Conservation (phyloP, 2,888 invertebrate species). For the Diabrotica balteata region DNA sequence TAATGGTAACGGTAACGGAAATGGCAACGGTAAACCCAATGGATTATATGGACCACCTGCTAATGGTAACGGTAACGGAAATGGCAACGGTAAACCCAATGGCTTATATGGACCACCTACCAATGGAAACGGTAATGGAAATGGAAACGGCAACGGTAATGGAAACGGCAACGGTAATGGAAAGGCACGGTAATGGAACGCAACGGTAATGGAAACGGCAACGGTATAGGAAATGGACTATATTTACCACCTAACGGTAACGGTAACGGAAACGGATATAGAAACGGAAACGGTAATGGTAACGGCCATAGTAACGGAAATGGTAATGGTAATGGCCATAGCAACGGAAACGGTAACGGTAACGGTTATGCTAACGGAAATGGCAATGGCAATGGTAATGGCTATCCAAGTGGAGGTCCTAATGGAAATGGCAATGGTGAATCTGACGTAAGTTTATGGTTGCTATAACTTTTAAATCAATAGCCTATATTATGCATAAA, state of each 20-base stretch:
- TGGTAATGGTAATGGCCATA: constrained; percentile 30
- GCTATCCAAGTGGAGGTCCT: constrained; percentile 42
- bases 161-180: constrained; percentile 40
- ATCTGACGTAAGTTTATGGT: constrained; percentile 27
- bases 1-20: constrained; percentile 32
- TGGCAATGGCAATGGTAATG: constrained; percentile 39
- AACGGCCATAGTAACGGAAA: constrained; percentile 41
- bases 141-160: constrained; percentile 42
- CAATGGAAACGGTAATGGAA: constrained; percentile 21
- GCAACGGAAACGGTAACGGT: constrained; percentile 41
- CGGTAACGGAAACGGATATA: constrained; percentile 41
- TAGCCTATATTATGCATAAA: too few species aligned
- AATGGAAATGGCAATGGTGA: constrained; percentile 41
- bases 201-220: constrained; percentile 34
- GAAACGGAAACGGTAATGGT: constrained; percentile 41
- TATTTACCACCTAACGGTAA: constrained; percentile 43
- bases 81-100: constrained; percentile 38
- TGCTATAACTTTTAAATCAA: too few species aligned
- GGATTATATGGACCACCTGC: constrained; percentile 2
- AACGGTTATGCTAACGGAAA: constrained; percentile 40
- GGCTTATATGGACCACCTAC: constrained; percentile 54
- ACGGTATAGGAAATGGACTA: constrained; percentile 26
- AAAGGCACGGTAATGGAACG: constrained; percentile 38
- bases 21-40: constrained; percentile 37
- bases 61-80: constrained; percentile 28